Evolutionary conservation across 2,797 vertebrate species (phyloP), one percentile per base, ranked within the genome.

Genomic region (Melanotaenia parkinsoni): DNA sequence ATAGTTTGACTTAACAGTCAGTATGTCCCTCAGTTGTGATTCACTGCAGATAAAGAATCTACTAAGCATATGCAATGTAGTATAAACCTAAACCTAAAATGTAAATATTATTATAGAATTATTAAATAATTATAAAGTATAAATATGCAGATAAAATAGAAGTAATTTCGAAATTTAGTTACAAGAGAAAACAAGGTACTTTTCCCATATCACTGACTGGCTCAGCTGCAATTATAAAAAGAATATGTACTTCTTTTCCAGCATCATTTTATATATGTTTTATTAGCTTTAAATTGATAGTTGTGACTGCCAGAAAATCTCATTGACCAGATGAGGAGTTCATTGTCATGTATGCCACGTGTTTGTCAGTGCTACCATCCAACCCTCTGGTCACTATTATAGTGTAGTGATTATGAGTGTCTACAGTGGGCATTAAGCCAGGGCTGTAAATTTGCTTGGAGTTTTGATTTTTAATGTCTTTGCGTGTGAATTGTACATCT

Each of bases 391-490:
- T 78, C 66, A 76, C 59, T 78, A 65, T 78, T 84, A 74, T 57
- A 4, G 79, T 77, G 83, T 57, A 4, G 79, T 77, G 83, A 86
- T 84, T 87, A 84, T 9, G 47, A 80, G 56, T 60, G 73, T 85
- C 80, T 80, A 67, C 80, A 80, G 72, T 86, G 66, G 75, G 66
- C 79, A 83, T 75, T 76, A 76, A 80, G 54, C 68, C 66, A 77
- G 83, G 70, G 70, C 84, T 74, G 69, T 67, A 89, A 81, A 86
- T 89, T 84, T 83, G 88, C 68, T 75, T 67, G 58, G 70, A 61
- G 63, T 78, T 80, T 35, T 58, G 60, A 67, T 76, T 64, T 82
- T 72, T 75, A 8, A 70, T 85, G 71, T 62, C 54, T 81, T 58
- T 76, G 60, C 74, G 66, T 85, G 77, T 69, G 72, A 83, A 71